phyloP scores from a whole-genome alignment of 2,113 vertebrate species.

The Machaerirhynchus nigripectus region DNA sequence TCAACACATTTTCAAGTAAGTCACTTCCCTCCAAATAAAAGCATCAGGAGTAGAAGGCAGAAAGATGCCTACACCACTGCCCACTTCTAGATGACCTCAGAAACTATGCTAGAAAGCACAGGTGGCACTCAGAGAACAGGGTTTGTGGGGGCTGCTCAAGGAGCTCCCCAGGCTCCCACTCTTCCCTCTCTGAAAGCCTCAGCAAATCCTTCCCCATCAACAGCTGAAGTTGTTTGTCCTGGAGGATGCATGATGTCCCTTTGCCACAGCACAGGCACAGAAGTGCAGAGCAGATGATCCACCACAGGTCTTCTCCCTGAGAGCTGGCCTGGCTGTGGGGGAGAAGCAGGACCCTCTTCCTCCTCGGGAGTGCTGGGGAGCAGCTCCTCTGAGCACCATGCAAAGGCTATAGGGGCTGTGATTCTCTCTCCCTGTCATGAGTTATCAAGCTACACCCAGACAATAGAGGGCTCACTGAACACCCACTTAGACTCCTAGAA shows the following conservation, averaged over 20 bases:
- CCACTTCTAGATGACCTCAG: neutral
- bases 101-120: neutral
- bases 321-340: accelerated
- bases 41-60: neutral
- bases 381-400: neutral
- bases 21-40: neutral
- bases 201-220: neutral
- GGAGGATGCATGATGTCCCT: accelerated
- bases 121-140: neutral
- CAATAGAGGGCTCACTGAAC: neutral
- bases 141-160: accelerated
- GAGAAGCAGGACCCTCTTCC: neutral
- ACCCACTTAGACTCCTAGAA: neutral
- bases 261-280: neutral
- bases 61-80: neutral
- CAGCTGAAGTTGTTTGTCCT: neutral
- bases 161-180: neutral
- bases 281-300: neutral
- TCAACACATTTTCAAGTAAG: neutral
- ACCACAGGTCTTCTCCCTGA: neutral
- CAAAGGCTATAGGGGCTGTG: accelerated
- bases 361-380: neutral
- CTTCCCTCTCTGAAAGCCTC: neutral
- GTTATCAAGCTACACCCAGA: neutral
- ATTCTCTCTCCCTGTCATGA: neutral